Conservation (phyloP, 2,888 invertebrate species). For the Drosophila meridionalis region DNA sequence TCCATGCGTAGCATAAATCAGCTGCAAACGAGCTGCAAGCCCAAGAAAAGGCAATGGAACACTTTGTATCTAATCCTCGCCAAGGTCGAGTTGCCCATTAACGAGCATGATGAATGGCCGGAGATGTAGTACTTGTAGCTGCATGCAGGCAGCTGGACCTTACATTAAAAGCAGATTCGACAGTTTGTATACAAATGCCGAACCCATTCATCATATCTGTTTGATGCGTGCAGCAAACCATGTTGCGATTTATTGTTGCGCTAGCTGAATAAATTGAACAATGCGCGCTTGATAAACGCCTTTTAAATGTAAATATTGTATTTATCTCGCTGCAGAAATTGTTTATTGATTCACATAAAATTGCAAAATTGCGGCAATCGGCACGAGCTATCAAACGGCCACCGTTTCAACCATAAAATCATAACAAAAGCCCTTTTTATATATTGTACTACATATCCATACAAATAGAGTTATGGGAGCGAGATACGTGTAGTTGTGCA, state of each 20-base stretch:
- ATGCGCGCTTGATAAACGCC: constrained; percentile 36
- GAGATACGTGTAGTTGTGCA: not conserved
- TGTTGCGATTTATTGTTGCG: constrained; percentile 45
- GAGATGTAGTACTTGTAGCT: constrained; percentile 16
- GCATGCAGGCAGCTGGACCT: constrained; percentile 7
- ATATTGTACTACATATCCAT: not conserved
- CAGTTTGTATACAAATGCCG: constrained; percentile 24
- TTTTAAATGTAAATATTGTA: constrained; percentile 61
- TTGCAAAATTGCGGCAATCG: constrained; percentile 26
- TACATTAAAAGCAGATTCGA: constrained; percentile 16
- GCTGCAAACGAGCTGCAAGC: constrained; percentile 34
- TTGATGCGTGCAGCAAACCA: constrained; percentile 33
- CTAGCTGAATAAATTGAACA: constrained; percentile 29
- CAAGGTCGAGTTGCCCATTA: constrained; percentile 62
- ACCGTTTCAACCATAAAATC: not conserved
- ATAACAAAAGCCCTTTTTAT: constrained; percentile 16
- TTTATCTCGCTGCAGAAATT: constrained; percentile 55
- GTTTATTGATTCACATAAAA: constrained; percentile 61
- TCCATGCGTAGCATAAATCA: constrained; percentile 71
- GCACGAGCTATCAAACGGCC: constrained; percentile 20
- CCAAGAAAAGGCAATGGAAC: constrained; percentile 24
- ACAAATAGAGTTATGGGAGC: not conserved
- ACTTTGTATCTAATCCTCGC: constrained; percentile 40
- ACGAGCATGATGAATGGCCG: constrained; percentile 44
- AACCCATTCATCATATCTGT: constrained; percentile 56